phyloP scores from a whole-genome alignment of 2,888 invertebrate genomes.

The Netelia virgata region DNA sequence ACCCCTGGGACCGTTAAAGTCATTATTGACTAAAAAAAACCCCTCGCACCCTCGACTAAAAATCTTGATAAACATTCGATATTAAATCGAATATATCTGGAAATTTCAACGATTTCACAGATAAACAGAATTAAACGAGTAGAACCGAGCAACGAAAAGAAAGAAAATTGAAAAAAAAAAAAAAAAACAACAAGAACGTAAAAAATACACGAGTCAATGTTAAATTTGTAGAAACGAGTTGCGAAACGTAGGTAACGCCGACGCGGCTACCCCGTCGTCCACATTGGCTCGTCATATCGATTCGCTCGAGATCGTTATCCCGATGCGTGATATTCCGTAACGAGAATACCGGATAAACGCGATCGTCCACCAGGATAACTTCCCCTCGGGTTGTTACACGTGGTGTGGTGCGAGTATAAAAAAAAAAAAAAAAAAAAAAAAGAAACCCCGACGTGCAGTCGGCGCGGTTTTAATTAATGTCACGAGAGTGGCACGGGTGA shows the following conservation, averaged over 20 bases:
- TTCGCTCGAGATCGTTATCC: constrained; percentile 38
- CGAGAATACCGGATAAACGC: constrained; percentile 37
- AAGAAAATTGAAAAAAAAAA: too few species aligned
- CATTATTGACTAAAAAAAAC: neutral
- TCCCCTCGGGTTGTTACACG: neutral
- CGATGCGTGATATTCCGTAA: constrained; percentile 50
- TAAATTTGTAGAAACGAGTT: too few species aligned
- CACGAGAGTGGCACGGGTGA: constrained; percentile 52
- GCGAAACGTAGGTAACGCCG: too few species aligned
- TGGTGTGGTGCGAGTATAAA: constrained; percentile 15
- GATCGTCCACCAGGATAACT: constrained; percentile 25
- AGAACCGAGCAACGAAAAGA: neutral
- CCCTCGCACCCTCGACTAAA: neutral
- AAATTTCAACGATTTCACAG: constrained; percentile 7
- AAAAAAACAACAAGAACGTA: neutral
- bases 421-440: too few species aligned
- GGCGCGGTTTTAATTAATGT: constrained; percentile 67
- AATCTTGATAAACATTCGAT: neutral
- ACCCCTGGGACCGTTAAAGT: too few species aligned
- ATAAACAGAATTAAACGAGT: neutral
- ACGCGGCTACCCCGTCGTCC: neutral
- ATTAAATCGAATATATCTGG: neutral
- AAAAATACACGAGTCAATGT: too few species aligned
- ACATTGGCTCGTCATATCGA: constrained; percentile 41
- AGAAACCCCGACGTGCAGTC: constrained; percentile 35